phyloP scores from a whole-genome alignment of 2,113 vertebrate species.

The Petrocephalus zakoni region DNA sequence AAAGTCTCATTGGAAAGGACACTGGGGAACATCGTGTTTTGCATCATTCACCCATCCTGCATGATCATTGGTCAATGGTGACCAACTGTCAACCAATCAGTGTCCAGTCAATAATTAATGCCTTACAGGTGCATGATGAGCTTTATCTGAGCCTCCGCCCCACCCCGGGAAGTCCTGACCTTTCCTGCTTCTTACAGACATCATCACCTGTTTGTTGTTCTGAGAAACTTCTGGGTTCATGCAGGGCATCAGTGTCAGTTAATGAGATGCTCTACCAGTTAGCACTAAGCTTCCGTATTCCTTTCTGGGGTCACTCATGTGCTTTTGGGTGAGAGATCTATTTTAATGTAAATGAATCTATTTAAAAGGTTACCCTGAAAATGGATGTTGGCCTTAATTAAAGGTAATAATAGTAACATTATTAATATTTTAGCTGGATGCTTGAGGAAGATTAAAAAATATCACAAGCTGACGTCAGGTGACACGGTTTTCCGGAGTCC shows the following conservation, averaged over 20 bases:
- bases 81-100: neutral
- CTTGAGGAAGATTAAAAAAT: neutral
- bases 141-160: neutral
- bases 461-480: neutral
- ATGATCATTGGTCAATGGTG: neutral
- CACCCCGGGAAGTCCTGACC: neutral
- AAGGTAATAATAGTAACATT: constrained; percentile 6
- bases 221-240: neutral
- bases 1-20: neutral
- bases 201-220: neutral
- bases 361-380: neutral
- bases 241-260: neutral
- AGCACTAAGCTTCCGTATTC: neutral
- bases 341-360: neutral
- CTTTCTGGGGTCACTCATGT: neutral
- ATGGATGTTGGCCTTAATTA: neutral
- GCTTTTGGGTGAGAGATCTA: neutral
- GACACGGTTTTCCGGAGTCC: neutral
- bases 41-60: neutral
- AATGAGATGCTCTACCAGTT: neutral
- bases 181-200: neutral
- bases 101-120: neutral
- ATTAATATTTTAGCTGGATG: neutral
- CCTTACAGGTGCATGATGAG: neutral
- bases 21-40: neutral